Conservation (phyloP, 2,113 vertebrate species). For the Oryzias celebensis region DNA sequence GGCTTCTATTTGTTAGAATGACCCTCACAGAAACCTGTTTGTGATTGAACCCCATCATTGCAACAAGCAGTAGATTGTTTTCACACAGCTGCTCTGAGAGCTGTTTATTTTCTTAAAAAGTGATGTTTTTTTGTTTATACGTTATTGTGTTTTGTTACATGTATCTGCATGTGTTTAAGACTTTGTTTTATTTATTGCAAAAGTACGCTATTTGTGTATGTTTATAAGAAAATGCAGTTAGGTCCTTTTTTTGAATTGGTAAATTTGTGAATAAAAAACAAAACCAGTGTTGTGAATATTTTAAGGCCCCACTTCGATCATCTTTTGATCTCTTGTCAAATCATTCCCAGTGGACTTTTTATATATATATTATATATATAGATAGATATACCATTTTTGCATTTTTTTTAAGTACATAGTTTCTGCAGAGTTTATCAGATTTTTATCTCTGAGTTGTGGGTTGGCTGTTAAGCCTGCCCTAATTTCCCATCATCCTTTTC, state of each 20-base stretch:
- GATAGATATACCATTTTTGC: no score
- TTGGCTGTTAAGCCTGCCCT: no score
- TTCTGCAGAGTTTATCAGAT: no score
- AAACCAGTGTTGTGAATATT: no score
- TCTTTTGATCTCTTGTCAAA: no score
- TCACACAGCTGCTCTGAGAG: conserved; percentile 10
- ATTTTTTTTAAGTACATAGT: no score
- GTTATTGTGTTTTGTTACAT: conserved; percentile 13
- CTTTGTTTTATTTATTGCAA: conserved; percentile 41
- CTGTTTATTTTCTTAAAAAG: conserved; percentile 40
- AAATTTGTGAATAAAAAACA: conserved; percentile 1
- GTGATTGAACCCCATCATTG: conserved; percentile 15
- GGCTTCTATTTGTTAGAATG: not conserved
- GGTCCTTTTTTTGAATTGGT: conserved; percentile 37
- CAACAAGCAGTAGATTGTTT: conserved; percentile 11
- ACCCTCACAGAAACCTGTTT: not conserved
- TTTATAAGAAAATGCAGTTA: conserved; percentile 25
- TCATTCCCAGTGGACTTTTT: no score
- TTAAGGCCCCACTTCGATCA: no score
- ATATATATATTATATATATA: no score
- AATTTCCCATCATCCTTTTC: no score
- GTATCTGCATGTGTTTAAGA: conserved; percentile 53
- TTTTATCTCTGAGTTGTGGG: no score
- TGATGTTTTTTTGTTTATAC: conserved; percentile 19
- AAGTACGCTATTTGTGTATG: conserved; percentile 31